Evolutionary conservation across 2,797 vertebrate species (phyloP).

Genomic region (Danio jaintianensis): DNA sequence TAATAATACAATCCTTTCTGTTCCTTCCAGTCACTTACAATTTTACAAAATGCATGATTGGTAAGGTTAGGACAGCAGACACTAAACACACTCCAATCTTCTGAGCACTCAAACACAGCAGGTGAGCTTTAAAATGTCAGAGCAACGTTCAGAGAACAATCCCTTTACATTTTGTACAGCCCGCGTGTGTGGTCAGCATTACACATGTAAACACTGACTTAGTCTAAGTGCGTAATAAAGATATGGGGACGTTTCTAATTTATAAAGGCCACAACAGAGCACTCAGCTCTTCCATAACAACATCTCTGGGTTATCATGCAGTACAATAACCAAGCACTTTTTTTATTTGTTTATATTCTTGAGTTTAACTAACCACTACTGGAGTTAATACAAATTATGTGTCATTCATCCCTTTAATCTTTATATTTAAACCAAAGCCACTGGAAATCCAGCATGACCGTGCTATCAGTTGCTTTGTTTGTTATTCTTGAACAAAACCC

Average conservation of each 20-base stretch:
- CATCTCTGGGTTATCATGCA: background rate
- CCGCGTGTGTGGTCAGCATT: conserved; percentile 50
- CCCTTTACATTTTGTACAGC: background rate
- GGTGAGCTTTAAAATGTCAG: conserved; percentile 34
- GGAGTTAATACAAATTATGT: conserved; percentile 9
- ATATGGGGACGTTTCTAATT: background rate
- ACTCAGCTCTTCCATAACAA: background rate
- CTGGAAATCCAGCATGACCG: conserved; percentile 10
- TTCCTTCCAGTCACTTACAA: background rate
- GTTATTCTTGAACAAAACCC: conserved; percentile 48
- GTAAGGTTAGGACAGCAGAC: conserved; percentile 15
- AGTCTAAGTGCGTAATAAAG: conserved; percentile 44
- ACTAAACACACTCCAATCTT: conserved; percentile 10
- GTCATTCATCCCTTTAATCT: conserved; percentile 33
- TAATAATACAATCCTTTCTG: background rate
- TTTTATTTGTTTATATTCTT: conserved; percentile 42
- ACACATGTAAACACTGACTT: conserved; percentile 47
- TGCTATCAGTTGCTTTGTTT: conserved; percentile 21
- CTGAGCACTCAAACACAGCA: conserved; percentile 44
- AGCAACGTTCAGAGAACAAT: background rate
- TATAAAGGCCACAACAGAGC: conserved; percentile 30
- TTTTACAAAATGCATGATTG: background rate
- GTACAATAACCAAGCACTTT: conserved; percentile 31
- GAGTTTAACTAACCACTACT: conserved; percentile 24
- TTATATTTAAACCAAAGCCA: conserved; percentile 13